phyloP scores from a whole-genome alignment of 2,888 invertebrate genomes.

The Caenorhabditis virilis region DNA sequence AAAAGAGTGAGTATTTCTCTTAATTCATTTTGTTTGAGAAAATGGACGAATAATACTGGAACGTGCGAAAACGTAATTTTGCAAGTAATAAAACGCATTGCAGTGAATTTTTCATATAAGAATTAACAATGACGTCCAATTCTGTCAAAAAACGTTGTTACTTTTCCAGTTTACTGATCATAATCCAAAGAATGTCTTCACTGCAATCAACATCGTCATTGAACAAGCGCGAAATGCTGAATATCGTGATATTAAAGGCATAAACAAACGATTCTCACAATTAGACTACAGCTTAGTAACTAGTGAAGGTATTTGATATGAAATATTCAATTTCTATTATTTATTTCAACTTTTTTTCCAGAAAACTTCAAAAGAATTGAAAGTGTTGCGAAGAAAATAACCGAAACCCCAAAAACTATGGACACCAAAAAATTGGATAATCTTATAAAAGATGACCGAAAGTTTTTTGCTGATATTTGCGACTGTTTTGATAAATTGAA shows the following conservation, averaged over 20 bases:
- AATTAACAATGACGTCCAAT: background rate
- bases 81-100: too few relatives aligned
- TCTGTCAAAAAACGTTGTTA: too few relatives aligned
- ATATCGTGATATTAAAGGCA: conserved; percentile 59
- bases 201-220: conserved; percentile 32
- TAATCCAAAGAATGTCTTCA: conserved; percentile 17
- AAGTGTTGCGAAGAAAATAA: conserved; percentile 17
- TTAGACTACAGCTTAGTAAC: conserved; percentile 45
- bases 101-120: background rate
- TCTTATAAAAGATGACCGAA: conserved; percentile 29
- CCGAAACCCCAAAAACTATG: conserved; percentile 30
- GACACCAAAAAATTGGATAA: conserved; percentile 22
- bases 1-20: conserved; percentile 12
- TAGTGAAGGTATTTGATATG: conserved; percentile 3
- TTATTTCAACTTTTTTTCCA: conserved; percentile 9
- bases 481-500: conserved; percentile 39
- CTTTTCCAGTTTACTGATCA: conserved; percentile 37
- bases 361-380: conserved; percentile 29
- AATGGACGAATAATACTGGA: too few relatives aligned
- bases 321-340: background rate
- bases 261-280: conserved; percentile 59
- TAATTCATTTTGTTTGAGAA: too few relatives aligned
- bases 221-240: conserved; percentile 49
- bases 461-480: conserved; percentile 23
- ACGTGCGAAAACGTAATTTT: too few relatives aligned